Evolutionary conservation across 1,140 invertebrate species (phyloP).

Genomic region (Leptopilina clavipes): DNA sequence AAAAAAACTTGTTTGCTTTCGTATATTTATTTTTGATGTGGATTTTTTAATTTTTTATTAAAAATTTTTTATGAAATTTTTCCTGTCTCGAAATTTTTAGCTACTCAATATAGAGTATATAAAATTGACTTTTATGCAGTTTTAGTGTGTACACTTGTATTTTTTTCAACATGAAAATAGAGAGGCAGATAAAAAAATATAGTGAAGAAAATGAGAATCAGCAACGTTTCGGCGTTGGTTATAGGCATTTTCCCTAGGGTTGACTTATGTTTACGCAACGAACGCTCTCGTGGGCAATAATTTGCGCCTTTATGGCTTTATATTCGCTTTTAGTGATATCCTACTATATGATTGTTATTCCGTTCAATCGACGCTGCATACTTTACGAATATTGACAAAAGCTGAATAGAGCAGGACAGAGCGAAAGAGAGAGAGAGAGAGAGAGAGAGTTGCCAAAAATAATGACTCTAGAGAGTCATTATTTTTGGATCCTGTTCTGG

Average conservation of each 20-base stretch:
- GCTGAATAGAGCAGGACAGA: not conserved
- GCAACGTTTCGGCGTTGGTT: not conserved
- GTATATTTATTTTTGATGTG: no score
- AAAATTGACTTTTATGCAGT: no score
- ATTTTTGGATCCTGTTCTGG: not conserved
- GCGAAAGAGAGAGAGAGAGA: no score
- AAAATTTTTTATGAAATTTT: no score
- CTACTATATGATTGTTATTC: not conserved
- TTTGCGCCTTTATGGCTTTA: slow-evolving; percentile 12
- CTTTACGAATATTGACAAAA: slow-evolving; percentile 7
- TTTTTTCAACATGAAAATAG: not conserved
- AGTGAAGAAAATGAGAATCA: not conserved
- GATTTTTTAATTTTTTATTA: no score
- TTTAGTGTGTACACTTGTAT: not conserved
- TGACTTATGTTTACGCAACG: slow-evolving; percentile 12
- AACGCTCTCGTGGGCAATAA: slow-evolving; percentile 14
- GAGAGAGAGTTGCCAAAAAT: not conserved
- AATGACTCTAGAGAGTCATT: not conserved
- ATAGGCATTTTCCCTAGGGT: slow-evolving; percentile 20
- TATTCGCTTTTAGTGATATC: slow-evolving; percentile 24
- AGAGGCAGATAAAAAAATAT: not conserved
- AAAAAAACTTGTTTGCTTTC: no score
- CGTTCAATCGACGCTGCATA: not conserved
- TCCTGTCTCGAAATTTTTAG: no score
- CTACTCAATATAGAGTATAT: no score